Conservation (phyloP, 2,888 invertebrate genomes). For the Phrixothrix hirtus region DNA sequence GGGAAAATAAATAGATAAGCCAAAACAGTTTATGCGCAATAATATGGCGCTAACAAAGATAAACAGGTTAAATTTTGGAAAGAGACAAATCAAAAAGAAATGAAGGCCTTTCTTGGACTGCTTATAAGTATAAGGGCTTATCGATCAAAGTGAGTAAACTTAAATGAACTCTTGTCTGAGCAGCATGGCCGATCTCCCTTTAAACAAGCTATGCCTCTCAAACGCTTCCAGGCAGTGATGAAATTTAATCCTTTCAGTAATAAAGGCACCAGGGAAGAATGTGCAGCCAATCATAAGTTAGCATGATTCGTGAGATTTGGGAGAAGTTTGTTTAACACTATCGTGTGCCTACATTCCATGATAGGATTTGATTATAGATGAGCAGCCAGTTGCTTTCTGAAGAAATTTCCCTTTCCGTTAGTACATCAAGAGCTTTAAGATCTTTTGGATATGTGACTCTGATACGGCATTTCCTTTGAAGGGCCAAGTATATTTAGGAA, state of each 20-base stretch:
- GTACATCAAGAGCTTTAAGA: background rate
- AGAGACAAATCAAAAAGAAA: background rate
- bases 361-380: background rate
- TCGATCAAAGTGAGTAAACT: background rate
- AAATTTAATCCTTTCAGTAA: background rate
- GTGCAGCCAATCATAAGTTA: background rate
- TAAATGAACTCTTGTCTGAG: background rate
- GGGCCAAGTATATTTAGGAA: background rate
- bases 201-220: background rate
- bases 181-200: background rate
- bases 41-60: background rate
- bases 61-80: background rate
- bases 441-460: background rate
- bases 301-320: background rate
- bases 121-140: background rate
- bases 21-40: slow-evolving; percentile 1
- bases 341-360: background rate
- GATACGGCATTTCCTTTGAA: background rate
- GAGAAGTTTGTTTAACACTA: background rate
- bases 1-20: background rate
- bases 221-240: background rate
- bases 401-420: background rate
- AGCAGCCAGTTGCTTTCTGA: background rate
- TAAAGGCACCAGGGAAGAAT: background rate
- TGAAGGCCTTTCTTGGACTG: background rate